Evolutionary conservation across 2,888 invertebrate genomes (phyloP).

Genomic region (Lithophane ornitopus): DNA sequence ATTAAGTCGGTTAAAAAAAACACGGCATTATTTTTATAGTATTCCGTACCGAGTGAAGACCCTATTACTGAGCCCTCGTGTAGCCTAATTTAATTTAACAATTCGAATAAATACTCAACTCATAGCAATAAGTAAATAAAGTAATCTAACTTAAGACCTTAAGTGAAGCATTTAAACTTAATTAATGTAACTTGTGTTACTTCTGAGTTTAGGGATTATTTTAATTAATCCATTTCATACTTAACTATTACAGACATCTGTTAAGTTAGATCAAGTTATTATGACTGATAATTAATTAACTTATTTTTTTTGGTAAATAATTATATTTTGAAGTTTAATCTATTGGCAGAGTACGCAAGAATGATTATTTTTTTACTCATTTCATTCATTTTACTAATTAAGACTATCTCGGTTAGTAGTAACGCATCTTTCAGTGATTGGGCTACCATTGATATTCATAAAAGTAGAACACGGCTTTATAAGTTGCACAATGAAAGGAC

Average conservation of each 20-base stretch:
- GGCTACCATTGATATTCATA: too few species aligned
- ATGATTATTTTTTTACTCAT: neutral
- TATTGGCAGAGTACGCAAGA: neutral
- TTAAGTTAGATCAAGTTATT: slow-evolving; percentile 39
- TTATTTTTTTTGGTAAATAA: neutral
- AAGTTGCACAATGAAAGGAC: too few species aligned
- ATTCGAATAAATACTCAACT: neutral
- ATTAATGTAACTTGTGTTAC: slow-evolving; percentile 43
- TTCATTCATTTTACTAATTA: neutral
- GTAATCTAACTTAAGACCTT: slow-evolving; percentile 32
- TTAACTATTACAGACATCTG: slow-evolving; percentile 54
- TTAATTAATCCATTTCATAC: slow-evolving; percentile 40
- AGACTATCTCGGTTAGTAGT: too few species aligned
- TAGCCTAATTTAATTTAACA: neutral
- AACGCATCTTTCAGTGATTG: too few species aligned
- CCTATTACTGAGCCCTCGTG: too few species aligned
- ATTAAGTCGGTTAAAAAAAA: too few species aligned
- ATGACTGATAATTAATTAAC: neutral
- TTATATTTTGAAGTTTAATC: neutral
- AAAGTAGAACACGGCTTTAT: too few species aligned
- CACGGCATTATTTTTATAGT: neutral
- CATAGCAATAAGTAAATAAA: slow-evolving; percentile 1
- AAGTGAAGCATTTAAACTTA: slow-evolving; percentile 36
- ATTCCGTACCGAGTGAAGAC: neutral
- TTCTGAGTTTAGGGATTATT: slow-evolving; percentile 5